phyloP scores from a whole-genome alignment of 2,113 vertebrate species.

The Rhizomys pruinosus region DNA sequence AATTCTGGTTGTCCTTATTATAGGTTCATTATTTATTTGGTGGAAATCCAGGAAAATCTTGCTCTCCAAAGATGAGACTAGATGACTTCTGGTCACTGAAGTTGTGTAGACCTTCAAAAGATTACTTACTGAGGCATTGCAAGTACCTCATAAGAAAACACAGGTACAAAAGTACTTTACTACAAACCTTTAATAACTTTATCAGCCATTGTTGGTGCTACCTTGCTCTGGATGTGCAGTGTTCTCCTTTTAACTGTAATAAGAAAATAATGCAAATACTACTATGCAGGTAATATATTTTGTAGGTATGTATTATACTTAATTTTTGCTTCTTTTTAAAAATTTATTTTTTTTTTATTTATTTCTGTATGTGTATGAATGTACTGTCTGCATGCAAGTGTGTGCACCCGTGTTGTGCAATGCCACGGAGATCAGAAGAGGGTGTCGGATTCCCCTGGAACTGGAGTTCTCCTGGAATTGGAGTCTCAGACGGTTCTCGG shows the following conservation, averaged over 20 bases:
- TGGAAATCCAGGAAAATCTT: conserved; percentile 98
- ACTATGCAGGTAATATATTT: conserved; percentile 1
- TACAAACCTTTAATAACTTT: conserved; percentile 15
- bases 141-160: conserved; percentile 98
- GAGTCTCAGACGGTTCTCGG: too few relatives aligned
- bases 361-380: not conserved
- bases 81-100: conserved; percentile 99
- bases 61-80: conserved; percentile 98
- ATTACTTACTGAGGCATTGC: conserved; percentile 97
- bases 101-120: conserved; percentile 97
- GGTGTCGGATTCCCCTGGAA: too few relatives aligned
- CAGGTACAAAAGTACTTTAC: conserved; percentile 87
- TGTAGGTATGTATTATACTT: not conserved
- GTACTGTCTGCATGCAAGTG: too few relatives aligned
- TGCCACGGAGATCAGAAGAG: too few relatives aligned
- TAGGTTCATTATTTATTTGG: conserved; percentile 99
- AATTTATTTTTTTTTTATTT: not conserved
- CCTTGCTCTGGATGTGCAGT: not conserved
- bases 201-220: not conserved
- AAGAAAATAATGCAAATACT: not conserved
- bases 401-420: too few relatives aligned
- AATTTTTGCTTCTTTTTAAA: conserved; percentile 45
- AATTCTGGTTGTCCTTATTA: conserved; percentile 70
- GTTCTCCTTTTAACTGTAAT: conserved; percentile 46
- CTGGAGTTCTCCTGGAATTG: too few relatives aligned